These are phyloP conservation scores for Rhabdomys dilectus DNA, from an alignment of 2,113 vertebrate genomes.

Conservation along the genomic window DNA sequence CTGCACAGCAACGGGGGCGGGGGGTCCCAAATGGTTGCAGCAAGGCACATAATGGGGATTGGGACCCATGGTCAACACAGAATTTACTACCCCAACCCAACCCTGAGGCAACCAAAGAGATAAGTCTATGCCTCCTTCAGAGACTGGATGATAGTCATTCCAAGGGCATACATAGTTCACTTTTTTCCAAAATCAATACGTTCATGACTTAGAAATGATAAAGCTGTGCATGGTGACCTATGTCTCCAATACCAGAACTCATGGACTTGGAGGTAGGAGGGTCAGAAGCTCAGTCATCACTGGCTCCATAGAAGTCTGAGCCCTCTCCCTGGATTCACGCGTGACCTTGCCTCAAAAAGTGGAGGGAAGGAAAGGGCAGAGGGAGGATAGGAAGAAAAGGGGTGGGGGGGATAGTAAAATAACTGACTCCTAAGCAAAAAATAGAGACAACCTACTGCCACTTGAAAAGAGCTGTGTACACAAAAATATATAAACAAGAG, in stretches of 20 bases:
- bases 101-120: neutral
- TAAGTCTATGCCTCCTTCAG: neutral
- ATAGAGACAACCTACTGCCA: neutral
- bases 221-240: neutral
- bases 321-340: neutral
- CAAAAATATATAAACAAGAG: neutral
- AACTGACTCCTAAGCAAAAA: neutral
- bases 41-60: rapidly evolving
- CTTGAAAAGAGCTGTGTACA: neutral
- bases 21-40: neutral
- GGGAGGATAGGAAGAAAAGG: neutral
- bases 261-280: neutral
- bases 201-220: conserved; percentile 2
- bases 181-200: conserved; percentile 28
- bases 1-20: neutral
- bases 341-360: neutral
- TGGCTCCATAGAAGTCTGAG: neutral
- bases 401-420: neutral
- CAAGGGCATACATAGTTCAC: neutral
- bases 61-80: neutral
- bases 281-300: neutral
- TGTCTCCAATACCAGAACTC: too few species aligned
- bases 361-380: neutral
- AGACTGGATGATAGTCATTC: neutral
- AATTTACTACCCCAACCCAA: neutral